Base-by-base conservation (phyloP, 2,113 vertebrate genomes). In the Dendrocopos noguchii region DNA sequence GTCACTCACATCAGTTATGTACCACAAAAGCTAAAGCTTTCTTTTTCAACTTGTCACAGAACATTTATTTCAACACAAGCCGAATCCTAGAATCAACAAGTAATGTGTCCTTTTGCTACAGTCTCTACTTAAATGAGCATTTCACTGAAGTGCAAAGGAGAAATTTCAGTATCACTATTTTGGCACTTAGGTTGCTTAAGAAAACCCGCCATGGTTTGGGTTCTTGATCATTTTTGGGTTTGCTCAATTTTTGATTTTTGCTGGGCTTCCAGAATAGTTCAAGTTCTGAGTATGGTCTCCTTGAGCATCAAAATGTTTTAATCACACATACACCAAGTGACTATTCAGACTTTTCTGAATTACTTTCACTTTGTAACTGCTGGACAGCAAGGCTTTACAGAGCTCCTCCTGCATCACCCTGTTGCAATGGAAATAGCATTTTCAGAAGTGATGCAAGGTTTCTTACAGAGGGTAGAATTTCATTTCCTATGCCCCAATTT, bases 381-480 rank as follows among this genome's bases (percentile, higher is more conserved):
- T 16, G 25, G 60, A 56, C 12, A 72, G 53, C 0, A 1, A 75
- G 15, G 31, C 6, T 87, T 42, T 68, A 16, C 6, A 87, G 21
- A 50, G 50, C 31, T 31, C 31, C 3, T 4, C 31, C 34, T 50
- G n/a, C 34, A 70, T 65, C 10, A 73, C 6, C 6, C 17, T 65
- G 13, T 61, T 72, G 25, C 12, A 65, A 50, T 47, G 47, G 33
- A 52, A 88, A 6, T 3, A 57, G 68, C 1, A 2, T 50, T 73
- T 91, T 56, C 29, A 67, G 46, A 93, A 66, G 28, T 15, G 0
- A 56, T 0, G 0, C 3, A 53, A 36, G 3, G 15, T 75, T 76
- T 79, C 44, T 12, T 73, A 46, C 53, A 81, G 61, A 2, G 7
- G 31, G 24, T 6, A 46, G 6, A 50, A 73, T 82, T 86, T 72